These are phyloP conservation scores for Siniperca chuatsi DNA, from an alignment of 2,113 vertebrate genomes.

Conservation along the genomic window DNA sequence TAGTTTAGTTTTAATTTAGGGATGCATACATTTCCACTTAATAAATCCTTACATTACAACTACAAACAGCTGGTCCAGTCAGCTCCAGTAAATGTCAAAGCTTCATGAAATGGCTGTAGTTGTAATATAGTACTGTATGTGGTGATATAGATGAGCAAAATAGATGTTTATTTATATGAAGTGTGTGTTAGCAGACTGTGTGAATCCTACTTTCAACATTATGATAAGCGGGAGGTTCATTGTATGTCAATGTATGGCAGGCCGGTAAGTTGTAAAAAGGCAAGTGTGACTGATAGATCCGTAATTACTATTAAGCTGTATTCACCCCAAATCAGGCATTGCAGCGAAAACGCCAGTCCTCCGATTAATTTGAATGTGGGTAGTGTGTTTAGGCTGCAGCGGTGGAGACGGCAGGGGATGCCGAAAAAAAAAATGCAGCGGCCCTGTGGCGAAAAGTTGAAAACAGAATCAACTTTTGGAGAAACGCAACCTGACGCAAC, in stretches of 20 bases:
- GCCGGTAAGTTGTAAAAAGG: conserved; percentile 37
- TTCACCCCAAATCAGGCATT: no score
- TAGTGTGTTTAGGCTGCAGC: no score
- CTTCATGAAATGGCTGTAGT: no score
- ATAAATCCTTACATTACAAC: not conserved
- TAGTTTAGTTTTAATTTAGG: not conserved
- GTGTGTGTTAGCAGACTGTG: conserved; percentile 27
- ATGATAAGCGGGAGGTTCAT: conserved; percentile 45
- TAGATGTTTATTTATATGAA: not conserved
- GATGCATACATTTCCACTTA: not conserved
- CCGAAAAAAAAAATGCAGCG: no score
- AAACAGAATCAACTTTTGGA: no score
- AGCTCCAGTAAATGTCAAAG: not conserved
- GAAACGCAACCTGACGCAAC: no score
- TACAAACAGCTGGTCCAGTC: not conserved
- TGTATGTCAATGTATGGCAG: conserved; percentile 51
- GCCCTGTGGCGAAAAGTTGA: no score
- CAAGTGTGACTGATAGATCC: conserved; percentile 43
- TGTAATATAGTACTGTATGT: not conserved
- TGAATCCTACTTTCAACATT: conserved; percentile 43
- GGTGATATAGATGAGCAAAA: not conserved
- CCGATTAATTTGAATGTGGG: no score
- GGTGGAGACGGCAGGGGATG: no score
- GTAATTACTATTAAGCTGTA: conserved; percentile 63
- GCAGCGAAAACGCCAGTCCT: no score